A percentile compares a stretch with the other conserved stretches of the same genome.
phyloP scores from a whole-genome alignment of 2,888 invertebrate species.

The Nineta flava region DNA sequence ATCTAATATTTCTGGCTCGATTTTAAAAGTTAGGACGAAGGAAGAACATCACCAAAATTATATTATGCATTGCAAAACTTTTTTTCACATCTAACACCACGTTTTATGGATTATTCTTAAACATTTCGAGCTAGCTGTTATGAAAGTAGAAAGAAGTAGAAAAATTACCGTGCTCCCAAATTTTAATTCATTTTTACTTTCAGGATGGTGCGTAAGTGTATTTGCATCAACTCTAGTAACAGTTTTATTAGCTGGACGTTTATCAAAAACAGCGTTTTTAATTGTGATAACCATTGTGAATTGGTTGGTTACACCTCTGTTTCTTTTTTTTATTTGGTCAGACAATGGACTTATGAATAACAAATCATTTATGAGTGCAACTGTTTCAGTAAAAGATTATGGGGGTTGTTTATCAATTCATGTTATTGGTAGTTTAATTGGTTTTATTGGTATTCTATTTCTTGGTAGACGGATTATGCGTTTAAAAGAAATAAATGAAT shows the following conservation, averaged over 20 bases:
- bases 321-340: constrained; percentile 25
- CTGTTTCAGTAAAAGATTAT: constrained; percentile 20
- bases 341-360: constrained; percentile 22
- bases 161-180: too few species aligned
- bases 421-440: constrained; percentile 20
- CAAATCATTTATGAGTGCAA: not conserved
- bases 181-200: constrained; percentile 16
- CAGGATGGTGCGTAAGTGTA: constrained; percentile 20
- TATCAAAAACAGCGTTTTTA: constrained; percentile 17
- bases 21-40: too few species aligned
- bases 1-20: too few species aligned
- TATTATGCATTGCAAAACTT: too few species aligned
- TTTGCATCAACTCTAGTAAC: constrained; percentile 23
- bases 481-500: constrained; percentile 21
- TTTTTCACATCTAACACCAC: too few species aligned
- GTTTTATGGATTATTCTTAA: too few species aligned
- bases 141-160: too few species aligned
- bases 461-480: constrained; percentile 23
- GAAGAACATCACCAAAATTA: too few species aligned
- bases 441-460: constrained; percentile 19
- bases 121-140: too few species aligned
- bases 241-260: constrained; percentile 20
- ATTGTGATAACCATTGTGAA: constrained; percentile 18
- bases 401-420: constrained; percentile 22
- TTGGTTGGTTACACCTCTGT: constrained; percentile 20